Conservation (phyloP, 2,113 vertebrate genomes). For the Sinocyclocheilus anophthalmus region DNA sequence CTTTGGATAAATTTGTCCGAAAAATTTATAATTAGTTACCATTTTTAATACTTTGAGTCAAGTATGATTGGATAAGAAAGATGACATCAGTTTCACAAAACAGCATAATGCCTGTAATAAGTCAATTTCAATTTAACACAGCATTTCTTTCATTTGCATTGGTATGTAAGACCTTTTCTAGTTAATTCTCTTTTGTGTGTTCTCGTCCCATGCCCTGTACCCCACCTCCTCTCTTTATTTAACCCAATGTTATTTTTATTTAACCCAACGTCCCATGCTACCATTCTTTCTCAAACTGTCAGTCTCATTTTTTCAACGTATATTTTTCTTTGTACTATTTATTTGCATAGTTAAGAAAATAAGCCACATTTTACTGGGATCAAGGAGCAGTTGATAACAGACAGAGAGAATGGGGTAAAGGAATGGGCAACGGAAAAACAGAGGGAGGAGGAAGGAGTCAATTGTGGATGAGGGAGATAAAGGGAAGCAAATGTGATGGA, state of each 20-base stretch:
- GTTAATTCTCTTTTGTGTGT: background rate
- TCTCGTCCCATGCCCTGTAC: background rate
- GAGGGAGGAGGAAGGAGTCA: constrained; percentile 38
- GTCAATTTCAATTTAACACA: background rate
- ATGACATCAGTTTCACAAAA: background rate
- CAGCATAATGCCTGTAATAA: background rate
- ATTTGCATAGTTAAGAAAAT: constrained; percentile 68
- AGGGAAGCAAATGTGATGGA: constrained; percentile 62
- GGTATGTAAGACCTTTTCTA: background rate
- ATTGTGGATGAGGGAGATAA: constrained; percentile 59
- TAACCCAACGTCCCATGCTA: constrained; percentile 53
- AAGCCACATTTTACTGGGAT: constrained; percentile 67
- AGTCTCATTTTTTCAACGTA: constrained; percentile 52
- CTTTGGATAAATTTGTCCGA: background rate
- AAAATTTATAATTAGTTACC: background rate
- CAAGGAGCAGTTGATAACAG: constrained; percentile 20
- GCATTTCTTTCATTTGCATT: background rate
- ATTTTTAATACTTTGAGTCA: background rate
- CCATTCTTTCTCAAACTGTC: constrained; percentile 59
- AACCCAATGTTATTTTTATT: constrained; percentile 26
- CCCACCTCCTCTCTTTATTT: constrained; percentile 13
- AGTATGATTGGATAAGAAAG: background rate
- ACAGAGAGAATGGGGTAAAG: background rate
- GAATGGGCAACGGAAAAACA: constrained; percentile 16
- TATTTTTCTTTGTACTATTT: constrained; percentile 63